Evolutionary conservation across 2,797 vertebrate genomes (phyloP).

Genomic region (Sphenopsis melanotis): DNA sequence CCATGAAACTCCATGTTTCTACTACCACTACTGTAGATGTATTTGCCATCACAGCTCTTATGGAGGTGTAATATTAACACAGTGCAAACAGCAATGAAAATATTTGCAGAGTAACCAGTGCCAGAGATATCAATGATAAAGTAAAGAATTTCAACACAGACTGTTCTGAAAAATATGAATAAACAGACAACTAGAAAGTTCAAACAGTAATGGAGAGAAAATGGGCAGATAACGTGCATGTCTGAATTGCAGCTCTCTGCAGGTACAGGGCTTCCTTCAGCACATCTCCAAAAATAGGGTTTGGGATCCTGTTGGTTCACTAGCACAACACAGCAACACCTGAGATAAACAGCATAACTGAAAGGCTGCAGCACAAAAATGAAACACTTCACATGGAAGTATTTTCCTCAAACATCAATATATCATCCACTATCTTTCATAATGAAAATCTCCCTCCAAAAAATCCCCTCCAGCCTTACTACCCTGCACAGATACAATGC

Average conservation of each 20-base stretch:
- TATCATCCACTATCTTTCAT: not conserved
- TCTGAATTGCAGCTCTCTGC: not conserved
- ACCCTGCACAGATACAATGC: not conserved
- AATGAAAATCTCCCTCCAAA: not conserved
- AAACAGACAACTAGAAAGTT: not conserved
- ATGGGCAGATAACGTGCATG: fast-evolving
- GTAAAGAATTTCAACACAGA: not conserved
- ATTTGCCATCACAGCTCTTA: not conserved
- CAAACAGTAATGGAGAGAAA: not conserved
- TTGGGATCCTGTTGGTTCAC: not conserved
- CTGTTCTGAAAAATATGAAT: not conserved
- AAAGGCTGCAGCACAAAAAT: not conserved
- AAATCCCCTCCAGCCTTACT: fast-evolving
- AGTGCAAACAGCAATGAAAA: not conserved
- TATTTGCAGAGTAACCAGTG: not conserved
- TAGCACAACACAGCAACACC: not conserved
- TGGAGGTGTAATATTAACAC: not conserved
- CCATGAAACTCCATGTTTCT: not conserved
- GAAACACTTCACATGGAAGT: not conserved
- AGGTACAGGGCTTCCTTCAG: not conserved
- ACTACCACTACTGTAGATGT: not conserved
- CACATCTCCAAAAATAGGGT: not conserved
- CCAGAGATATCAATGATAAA: not conserved
- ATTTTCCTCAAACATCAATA: not conserved
- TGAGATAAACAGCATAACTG: not conserved